Percentiles rank a stretch among this genome's conserved stretches.
Conservation (phyloP, 2,888 invertebrate genomes). For the Phengaris arion region DNA sequence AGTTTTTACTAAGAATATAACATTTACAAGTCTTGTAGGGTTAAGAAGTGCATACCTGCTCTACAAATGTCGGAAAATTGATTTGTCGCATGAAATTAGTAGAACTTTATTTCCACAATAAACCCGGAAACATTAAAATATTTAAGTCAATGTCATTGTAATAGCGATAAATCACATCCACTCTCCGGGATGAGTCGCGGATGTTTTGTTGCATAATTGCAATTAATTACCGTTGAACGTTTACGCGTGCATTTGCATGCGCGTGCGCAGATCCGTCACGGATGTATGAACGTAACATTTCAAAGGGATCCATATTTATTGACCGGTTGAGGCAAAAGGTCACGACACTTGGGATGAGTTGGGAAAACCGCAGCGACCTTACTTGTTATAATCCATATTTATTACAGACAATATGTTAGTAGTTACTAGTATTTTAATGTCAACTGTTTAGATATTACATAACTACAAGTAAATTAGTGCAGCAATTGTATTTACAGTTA, state of each 20-base stretch:
- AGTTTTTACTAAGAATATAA: no score
- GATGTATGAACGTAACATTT: constrained; percentile 25
- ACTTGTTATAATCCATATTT: constrained; percentile 15
- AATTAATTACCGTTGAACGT: constrained; percentile 15
- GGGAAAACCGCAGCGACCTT: constrained; percentile 9
- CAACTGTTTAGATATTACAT: not conserved
- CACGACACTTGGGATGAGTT: constrained; percentile 15
- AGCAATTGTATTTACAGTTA: no score
- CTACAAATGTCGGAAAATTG: not conserved
- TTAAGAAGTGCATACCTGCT: no score
- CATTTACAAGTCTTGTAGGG: no score
- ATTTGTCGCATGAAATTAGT: not conserved
- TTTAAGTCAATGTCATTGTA: not conserved
- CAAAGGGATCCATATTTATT: constrained; percentile 26
- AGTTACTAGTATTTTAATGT: not conserved
- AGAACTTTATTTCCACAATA: not conserved
- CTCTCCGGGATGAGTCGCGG: constrained; percentile 22
- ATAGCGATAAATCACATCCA: not conserved
- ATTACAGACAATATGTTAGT: not conserved
- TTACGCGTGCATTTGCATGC: not conserved
- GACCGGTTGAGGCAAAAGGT: constrained; percentile 13
- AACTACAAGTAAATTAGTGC: no score
- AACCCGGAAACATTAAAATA: not conserved
- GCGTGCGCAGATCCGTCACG: constrained; percentile 21
- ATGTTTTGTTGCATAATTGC: not conserved